Evolutionary conservation across 1,140 invertebrate species (phyloP).

Genomic region (Drosophila tsacasi): DNA sequence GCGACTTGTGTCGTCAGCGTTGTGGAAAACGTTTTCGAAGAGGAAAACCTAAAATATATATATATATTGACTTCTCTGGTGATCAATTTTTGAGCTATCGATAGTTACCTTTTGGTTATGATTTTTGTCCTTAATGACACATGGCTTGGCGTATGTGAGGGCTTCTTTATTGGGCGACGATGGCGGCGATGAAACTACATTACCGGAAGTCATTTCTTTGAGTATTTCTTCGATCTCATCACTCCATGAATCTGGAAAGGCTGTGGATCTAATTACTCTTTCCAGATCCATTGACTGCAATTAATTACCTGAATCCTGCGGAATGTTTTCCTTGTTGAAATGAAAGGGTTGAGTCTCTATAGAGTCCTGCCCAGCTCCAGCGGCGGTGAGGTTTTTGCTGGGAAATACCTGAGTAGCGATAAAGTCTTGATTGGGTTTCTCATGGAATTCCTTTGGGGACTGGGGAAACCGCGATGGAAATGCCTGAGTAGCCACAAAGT

Average conservation of each 20-base stretch:
- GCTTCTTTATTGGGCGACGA: constrained; percentile 21
- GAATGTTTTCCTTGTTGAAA: constrained; percentile 29
- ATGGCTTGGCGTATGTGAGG: constrained; percentile 15
- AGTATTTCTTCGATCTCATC: constrained; percentile 52
- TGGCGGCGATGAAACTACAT: constrained; percentile 11
- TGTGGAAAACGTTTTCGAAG: constrained; percentile 22
- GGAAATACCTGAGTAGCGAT: constrained; percentile 19
- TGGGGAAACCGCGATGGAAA: neutral
- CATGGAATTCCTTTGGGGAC: neutral
- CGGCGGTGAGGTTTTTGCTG: neutral
- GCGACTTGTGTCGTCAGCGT: neutral
- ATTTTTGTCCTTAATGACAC: constrained; percentile 19
- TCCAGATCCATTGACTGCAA: neutral
- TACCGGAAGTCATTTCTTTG: constrained; percentile 36
- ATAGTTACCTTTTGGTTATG: constrained; percentile 25
- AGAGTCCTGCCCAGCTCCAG: neutral
- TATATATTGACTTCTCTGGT: neutral
- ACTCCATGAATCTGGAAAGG: neutral
- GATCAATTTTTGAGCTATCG: no score
- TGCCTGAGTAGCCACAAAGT: constrained; percentile 18
- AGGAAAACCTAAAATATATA: constrained; percentile 17
- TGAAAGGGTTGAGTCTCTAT: constrained; percentile 22
- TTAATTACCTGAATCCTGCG: neutral
- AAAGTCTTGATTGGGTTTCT: neutral
- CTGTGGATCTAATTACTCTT: neutral